Conservation (phyloP, 2,797 vertebrate species). For the Meriones psammophilus region DNA sequence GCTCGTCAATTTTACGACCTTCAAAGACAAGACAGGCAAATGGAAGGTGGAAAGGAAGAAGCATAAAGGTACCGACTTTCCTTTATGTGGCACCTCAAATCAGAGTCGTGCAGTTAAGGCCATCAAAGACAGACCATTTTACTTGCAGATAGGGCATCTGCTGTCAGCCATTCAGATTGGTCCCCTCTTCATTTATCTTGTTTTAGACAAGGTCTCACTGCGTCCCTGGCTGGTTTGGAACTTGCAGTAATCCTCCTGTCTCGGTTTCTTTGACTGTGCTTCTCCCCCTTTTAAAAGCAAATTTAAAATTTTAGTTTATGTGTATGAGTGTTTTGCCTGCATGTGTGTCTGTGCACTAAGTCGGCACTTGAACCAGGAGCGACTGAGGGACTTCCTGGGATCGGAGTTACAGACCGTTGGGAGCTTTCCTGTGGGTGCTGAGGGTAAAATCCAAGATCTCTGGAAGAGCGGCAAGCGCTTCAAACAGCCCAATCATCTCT, state of each 20-base stretch:
- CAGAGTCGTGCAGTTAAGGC: slow-evolving; percentile 1
- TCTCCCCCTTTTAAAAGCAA: no score
- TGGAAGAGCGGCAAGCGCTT: not conserved
- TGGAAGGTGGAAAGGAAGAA: slow-evolving; percentile 59
- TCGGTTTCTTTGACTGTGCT: no score
- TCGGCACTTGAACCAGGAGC: not conserved
- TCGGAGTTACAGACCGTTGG: not conserved
- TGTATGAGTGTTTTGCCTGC: not conserved
- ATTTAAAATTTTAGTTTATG: not conserved
- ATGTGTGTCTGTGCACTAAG: not conserved
- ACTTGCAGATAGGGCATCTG: not conserved
- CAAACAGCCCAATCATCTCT: not conserved
- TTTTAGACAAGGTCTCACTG: not conserved
- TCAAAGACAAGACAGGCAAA: slow-evolving; percentile 48
- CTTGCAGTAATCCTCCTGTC: not conserved
- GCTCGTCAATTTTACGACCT: slow-evolving; percentile 55
- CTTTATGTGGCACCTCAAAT: not conserved
- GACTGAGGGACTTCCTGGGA: not conserved
- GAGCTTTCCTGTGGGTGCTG: not conserved
- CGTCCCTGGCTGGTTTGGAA: not conserved
- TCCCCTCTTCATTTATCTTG: not conserved
- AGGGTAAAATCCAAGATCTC: not conserved
- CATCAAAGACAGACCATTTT: not conserved
- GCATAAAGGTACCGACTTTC: slow-evolving; percentile 33
- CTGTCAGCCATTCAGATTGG: no score